Conservation (phyloP, 2,888 invertebrate genomes). For the Branchellion lobata region DNA sequence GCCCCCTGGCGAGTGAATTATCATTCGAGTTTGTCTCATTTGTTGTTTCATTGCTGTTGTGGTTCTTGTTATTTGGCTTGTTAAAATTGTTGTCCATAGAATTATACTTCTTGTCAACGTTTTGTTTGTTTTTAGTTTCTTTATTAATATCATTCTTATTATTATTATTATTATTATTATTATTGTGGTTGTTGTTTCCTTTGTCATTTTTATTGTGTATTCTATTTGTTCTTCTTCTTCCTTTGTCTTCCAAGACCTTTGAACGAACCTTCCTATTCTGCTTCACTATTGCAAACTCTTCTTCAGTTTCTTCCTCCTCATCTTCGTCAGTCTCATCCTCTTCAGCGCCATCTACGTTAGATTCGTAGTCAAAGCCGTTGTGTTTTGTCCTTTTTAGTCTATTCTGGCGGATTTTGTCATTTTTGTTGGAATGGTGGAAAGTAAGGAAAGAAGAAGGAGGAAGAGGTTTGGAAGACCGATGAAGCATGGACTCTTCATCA, state of each 20-base stretch:
- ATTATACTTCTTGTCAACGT: neutral
- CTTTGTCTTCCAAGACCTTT: neutral
- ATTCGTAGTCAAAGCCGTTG: neutral
- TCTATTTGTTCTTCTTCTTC: neutral
- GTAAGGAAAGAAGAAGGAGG: neutral
- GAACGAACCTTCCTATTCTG: neutral
- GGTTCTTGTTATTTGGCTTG: neutral
- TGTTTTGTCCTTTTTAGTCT: neutral
- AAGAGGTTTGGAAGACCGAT: neutral
- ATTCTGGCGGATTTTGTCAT: no score
- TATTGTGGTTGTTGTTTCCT: neutral
- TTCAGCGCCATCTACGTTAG: neutral
- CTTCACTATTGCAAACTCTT: neutral
- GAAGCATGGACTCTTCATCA: no score
- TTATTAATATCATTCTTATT: no score
- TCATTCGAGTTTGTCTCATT: no score
- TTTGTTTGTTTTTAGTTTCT: no score
- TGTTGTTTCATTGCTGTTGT: no score
- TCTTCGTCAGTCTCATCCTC: neutral
- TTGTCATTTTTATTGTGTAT: neutral
- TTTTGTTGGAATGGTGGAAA: no score
- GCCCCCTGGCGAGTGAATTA: no score
- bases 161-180: no score
- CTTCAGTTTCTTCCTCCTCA: neutral
- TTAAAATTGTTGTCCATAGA: neutral